These are phyloP conservation scores for Melikaiella ostensackeni DNA, from an alignment of 2,888 invertebrate genomes.

Conservation along the genomic window DNA sequence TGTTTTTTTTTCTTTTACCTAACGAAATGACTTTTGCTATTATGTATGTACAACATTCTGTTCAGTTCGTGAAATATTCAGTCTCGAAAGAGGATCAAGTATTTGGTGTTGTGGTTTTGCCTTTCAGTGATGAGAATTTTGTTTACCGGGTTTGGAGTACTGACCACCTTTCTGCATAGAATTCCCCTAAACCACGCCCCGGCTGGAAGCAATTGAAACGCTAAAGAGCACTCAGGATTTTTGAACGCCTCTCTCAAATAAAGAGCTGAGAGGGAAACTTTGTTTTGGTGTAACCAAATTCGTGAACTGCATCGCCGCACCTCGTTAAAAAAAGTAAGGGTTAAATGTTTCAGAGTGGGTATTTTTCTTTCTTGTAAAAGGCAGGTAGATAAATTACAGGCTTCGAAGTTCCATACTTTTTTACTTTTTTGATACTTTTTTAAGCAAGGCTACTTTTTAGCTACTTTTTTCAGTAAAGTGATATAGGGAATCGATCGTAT, in stretches of 20 bases:
- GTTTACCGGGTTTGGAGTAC: constrained; percentile 15
- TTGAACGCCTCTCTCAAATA: constrained; percentile 22
- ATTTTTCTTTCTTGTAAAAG: neutral
- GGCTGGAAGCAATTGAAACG: constrained; percentile 20
- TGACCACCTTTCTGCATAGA: neutral
- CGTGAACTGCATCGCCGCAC: neutral
- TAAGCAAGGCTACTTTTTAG: no score
- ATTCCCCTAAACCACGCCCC: constrained; percentile 21
- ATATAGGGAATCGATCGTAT: no score
- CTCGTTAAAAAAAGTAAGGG: constrained; percentile 18
- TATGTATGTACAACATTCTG: no score
- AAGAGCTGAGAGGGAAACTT: constrained; percentile 13
- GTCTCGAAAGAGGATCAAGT: neutral
- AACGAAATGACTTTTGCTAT: neutral
- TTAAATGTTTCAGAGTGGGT: neutral
- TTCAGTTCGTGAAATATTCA: neutral
- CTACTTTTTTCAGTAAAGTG: no score
- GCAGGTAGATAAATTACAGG: neutral
- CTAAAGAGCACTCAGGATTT: constrained; percentile 30
- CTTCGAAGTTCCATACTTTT: no score
- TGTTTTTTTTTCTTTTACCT: neutral
- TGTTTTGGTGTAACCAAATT: constrained; percentile 27
- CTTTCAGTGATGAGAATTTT: neutral
- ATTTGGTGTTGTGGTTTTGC: neutral
- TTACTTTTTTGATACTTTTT: neutral